A percentile compares a stretch with the other conserved stretches of the same genome.
Evolutionary conservation across 2,113 vertebrate genomes (phyloP).

Genomic region (Miniopterus natalensis): DNA sequence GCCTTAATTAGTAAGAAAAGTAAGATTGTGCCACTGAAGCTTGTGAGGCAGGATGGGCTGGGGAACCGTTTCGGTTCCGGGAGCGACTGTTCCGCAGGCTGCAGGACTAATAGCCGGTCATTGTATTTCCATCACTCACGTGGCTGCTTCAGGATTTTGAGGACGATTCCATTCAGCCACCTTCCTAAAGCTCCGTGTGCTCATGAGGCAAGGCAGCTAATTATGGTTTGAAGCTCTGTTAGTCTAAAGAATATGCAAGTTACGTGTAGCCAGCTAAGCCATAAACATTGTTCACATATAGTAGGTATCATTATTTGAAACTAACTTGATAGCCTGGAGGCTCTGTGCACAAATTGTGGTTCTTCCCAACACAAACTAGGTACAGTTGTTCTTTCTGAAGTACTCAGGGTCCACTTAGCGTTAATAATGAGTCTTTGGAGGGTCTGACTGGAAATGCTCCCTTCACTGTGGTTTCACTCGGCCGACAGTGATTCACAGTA

Average conservation of each 20-base stretch:
- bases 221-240: slow-evolving; percentile 82
- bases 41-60: slow-evolving; percentile 55
- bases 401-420: slow-evolving; percentile 72
- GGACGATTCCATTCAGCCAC: slow-evolving; percentile 78
- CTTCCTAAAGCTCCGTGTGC: slow-evolving; percentile 81
- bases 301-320: slow-evolving; percentile 83
- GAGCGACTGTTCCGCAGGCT: slow-evolving; percentile 77
- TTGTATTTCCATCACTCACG: slow-evolving; percentile 82
- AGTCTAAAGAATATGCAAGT: slow-evolving; percentile 76
- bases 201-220: slow-evolving; percentile 85
- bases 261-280: slow-evolving; percentile 70
- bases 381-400: slow-evolving; percentile 67
- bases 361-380: slow-evolving; percentile 69
- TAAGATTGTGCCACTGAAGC: slow-evolving; percentile 72
- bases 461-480: slow-evolving; percentile 77
- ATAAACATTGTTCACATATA: slow-evolving; percentile 71
- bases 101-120: slow-evolving; percentile 74
- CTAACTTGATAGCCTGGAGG: slow-evolving; percentile 81
- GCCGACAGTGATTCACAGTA: slow-evolving; percentile 78
- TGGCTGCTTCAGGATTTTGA: slow-evolving; percentile 84
- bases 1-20: slow-evolving; percentile 81
- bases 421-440: slow-evolving; percentile 81
- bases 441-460: slow-evolving; percentile 69
- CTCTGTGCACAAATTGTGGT: slow-evolving; percentile 73
- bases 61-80: slow-evolving; percentile 78